phyloP scores from a whole-genome alignment of 53 echinoderm and acorn worm species.

The Astropecten irregularis region DNA sequence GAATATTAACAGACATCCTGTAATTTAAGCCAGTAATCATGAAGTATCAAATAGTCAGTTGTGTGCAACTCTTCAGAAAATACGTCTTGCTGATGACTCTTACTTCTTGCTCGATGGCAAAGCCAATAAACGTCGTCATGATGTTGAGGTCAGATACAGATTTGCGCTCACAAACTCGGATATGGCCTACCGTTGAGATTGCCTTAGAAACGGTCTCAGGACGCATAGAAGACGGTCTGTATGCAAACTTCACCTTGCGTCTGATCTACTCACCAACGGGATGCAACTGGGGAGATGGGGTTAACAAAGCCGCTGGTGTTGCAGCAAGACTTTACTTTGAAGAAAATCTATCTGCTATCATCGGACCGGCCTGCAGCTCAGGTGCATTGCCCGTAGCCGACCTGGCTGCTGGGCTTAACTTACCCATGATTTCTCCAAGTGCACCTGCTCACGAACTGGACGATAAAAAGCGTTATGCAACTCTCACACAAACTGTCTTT shows the following conservation, averaged over 20 bases:
- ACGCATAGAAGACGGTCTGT: slow-evolving; percentile 52
- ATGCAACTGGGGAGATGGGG: neutral
- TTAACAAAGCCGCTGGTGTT: neutral
- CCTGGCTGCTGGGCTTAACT: slow-evolving; percentile 65
- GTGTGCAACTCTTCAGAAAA: too few relatives aligned
- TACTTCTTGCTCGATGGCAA: neutral
- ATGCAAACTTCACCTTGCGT: slow-evolving; percentile 66
- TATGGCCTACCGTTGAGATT: slow-evolving; percentile 60
- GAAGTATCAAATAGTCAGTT: too few relatives aligned
- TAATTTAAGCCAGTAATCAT: too few relatives aligned
- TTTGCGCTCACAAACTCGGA: neutral
- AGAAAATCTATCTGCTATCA: slow-evolving; percentile 1
- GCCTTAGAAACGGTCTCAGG: slow-evolving; percentile 61
- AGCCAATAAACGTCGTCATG: neutral
- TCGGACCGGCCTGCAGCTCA: slow-evolving; percentile 68
- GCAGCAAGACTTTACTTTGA: slow-evolving; percentile 37
- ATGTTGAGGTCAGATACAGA: neutral
- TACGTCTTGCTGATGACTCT: too few relatives aligned
- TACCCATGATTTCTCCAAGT: slow-evolving; percentile 63
- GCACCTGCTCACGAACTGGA: slow-evolving; percentile 38
- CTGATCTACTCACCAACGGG: slow-evolving; percentile 4
- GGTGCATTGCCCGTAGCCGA: slow-evolving; percentile 64
- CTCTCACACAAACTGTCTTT: slow-evolving; percentile 33
- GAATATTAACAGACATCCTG: too few relatives aligned
- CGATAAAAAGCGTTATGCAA: slow-evolving; percentile 46